Conservation (phyloP, 1,140 invertebrate genomes). For the Ruditapes philippinarum region DNA sequence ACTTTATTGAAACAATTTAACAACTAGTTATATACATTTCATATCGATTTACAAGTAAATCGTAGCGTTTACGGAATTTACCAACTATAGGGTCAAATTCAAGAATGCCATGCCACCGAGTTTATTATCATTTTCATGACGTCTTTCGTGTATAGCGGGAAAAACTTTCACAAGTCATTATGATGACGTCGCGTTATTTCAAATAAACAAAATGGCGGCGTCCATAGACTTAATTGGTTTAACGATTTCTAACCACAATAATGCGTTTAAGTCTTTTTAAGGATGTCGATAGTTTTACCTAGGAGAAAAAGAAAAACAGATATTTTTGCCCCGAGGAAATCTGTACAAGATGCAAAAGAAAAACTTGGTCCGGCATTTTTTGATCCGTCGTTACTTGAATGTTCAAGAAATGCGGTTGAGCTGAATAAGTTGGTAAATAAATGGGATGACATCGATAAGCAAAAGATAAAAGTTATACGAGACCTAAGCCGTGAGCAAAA, state of each 20-base stretch:
- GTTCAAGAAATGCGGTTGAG: constrained; percentile 58
- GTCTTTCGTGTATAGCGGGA: neutral
- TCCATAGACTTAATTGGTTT: neutral
- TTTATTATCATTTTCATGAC: no score
- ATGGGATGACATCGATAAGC: constrained; percentile 59
- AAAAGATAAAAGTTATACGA: constrained; percentile 37
- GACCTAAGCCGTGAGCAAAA: constrained; percentile 41
- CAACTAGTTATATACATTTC: no score
- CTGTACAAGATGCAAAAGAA: constrained; percentile 46
- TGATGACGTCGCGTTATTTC: constrained; percentile 6
- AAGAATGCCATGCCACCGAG: no score
- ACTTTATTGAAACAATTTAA: no score
- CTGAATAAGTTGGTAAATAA: constrained; percentile 35
- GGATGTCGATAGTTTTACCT: constrained; percentile 44
- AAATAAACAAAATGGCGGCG: neutral
- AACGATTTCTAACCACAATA: neutral
- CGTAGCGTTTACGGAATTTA: no score
- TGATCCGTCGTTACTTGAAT: constrained; percentile 49
- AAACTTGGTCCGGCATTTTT: constrained; percentile 53
- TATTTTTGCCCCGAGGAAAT: constrained; percentile 50
- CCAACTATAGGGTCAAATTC: no score
- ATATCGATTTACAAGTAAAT: no score
- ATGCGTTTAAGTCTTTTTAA: neutral
- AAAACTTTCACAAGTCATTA: neutral
- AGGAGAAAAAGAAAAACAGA: constrained; percentile 26